Conservation (phyloP, 2,113 vertebrate species). For the Elgaria multicarinata region DNA sequence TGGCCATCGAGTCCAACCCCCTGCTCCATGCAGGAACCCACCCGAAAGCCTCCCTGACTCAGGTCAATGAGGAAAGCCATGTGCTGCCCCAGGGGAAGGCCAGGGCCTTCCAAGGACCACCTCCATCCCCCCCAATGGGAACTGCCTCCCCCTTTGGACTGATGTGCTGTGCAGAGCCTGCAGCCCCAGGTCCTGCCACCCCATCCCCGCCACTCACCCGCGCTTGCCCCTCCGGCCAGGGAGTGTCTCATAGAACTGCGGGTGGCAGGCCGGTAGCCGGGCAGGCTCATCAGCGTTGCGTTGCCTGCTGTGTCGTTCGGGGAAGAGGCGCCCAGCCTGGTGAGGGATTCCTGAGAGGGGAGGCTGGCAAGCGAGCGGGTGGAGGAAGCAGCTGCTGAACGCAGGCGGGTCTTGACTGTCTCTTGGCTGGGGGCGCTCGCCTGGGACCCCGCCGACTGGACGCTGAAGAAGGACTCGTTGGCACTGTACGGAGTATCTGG, state of each 20-base stretch:
- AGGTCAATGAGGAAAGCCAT: background rate
- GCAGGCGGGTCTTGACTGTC: slow-evolving; percentile 43
- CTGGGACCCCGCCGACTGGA: slow-evolving; percentile 72
- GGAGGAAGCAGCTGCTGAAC: slow-evolving; percentile 57
- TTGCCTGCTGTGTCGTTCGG: slow-evolving; percentile 65
- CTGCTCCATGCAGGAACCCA: no score
- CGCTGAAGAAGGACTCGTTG: slow-evolving; percentile 80
- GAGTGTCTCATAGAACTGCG: slow-evolving; percentile 71
- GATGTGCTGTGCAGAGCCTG: accelerated
- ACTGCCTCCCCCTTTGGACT: background rate
- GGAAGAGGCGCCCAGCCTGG: slow-evolving; percentile 56
- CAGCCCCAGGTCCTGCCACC: accelerated
- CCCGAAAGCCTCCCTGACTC: background rate
- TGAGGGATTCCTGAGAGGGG: slow-evolving; percentile 70
- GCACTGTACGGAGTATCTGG: slow-evolving; percentile 59
- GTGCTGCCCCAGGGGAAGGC: background rate
- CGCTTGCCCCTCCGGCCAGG: slow-evolving; percentile 66
- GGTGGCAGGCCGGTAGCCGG: slow-evolving; percentile 89
- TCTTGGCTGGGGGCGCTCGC: slow-evolving; percentile 51
- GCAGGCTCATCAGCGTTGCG: slow-evolving; percentile 83
- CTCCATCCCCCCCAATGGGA: background rate
- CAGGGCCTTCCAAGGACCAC: background rate
- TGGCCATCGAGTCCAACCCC: no score
- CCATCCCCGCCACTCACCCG: slow-evolving; percentile 54
- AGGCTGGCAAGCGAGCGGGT: slow-evolving; percentile 64